Evolutionary conservation across 2,113 vertebrate genomes (phyloP).

Genomic region (Zosterops pallidus): DNA sequence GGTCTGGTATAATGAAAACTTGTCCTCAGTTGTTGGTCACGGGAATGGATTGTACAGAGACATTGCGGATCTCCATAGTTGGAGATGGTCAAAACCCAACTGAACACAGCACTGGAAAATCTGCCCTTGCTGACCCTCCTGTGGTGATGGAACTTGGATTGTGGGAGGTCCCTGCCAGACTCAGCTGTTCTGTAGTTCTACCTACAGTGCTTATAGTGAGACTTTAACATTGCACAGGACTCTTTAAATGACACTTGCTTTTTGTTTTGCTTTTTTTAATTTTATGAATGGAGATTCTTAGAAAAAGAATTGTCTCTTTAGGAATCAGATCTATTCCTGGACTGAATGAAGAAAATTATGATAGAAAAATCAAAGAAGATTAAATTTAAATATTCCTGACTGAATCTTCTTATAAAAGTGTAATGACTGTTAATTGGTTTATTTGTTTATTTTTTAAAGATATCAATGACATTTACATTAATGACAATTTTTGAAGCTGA

Average conservation of each 20-base stretch:
- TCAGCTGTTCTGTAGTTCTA: neutral
- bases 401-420: neutral
- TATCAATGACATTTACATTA: neutral
- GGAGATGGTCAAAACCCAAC: fast-evolving
- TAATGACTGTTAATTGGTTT: neutral
- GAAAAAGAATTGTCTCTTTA: neutral
- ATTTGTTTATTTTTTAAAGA: neutral
- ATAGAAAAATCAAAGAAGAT: neutral
- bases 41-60: neutral
- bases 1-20: neutral
- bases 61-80: fast-evolving
- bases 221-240: neutral
- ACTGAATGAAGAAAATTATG: neutral
- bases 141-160: neutral
- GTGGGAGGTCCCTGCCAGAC: neutral
- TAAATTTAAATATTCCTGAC: neutral
- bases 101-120: neutral
- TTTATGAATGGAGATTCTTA: neutral
- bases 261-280: neutral
- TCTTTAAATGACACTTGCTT: neutral
- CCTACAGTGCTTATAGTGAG: neutral
- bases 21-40: neutral
- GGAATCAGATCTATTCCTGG: neutral
- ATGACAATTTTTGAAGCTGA: neutral
- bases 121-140: neutral